Evolutionary conservation across 2,113 vertebrate species (phyloP).

Genomic region (Hippolais icterina): DNA sequence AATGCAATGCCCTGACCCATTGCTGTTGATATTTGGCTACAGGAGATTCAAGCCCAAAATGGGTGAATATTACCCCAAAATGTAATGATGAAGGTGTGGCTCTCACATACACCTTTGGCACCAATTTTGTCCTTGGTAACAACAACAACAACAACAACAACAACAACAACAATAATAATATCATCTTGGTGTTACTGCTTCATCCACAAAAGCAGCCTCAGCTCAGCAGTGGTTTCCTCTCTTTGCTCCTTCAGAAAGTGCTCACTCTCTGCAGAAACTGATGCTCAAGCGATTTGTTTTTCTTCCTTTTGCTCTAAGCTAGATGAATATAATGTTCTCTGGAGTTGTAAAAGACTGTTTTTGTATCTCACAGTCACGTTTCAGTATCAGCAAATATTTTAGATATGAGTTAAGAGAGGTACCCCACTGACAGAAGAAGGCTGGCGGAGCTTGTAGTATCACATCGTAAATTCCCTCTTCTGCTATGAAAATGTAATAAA

Average conservation of each 20-base stretch:
- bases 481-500: slow-evolving; percentile 67
- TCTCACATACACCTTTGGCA: not conserved
- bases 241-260: not conserved
- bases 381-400: slow-evolving; percentile 68
- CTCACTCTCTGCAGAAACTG: not conserved
- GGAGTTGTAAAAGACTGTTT: not conserved
- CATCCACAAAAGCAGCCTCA: not conserved
- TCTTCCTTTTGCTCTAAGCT: not conserved
- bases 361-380: slow-evolving; percentile 32
- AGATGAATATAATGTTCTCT: slow-evolving; percentile 14
- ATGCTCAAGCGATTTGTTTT: not conserved
- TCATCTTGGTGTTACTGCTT: not conserved
- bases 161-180: not conserved
- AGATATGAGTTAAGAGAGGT: slow-evolving; percentile 59
- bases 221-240: not conserved
- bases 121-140: not conserved
- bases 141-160: not conserved
- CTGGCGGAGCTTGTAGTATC: slow-evolving; percentile 52
- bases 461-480: slow-evolving; percentile 66
- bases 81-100: not conserved
- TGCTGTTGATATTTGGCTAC: not conserved
- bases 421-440: slow-evolving; percentile 55
- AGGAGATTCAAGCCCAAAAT: not conserved
- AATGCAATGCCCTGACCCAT: not conserved
- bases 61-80: not conserved